Evolutionary conservation across 1,140 invertebrate species (phyloP), one percentile per base, ranked within the genome.

Genomic region (Augochlora pura): DNA sequence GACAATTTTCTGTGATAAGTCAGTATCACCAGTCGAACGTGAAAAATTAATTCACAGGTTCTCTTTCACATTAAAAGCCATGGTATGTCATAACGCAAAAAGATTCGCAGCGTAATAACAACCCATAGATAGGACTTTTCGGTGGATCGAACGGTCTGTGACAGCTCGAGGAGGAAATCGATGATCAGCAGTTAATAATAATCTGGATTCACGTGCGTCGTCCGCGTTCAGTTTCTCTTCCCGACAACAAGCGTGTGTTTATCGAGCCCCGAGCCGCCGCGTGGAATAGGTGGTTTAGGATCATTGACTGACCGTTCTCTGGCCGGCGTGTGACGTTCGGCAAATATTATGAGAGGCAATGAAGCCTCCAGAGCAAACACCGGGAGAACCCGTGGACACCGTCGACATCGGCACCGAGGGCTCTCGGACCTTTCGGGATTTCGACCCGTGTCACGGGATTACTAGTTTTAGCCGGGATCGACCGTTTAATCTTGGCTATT

Each of bases 311-410:
- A 87, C 82, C 86, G 86, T 85, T 86, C 52, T 73, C 69, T 63
- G 73, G 84, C 16, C 81, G 83, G 62, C 70, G 77, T 84, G 86
- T 91, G 90, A 91, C 89, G 90, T 90, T 91, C 87, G 73, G 80
- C 87, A 93, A 92, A 93, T 93, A 92, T 92, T 93, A 85, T 91
- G 89, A 91, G 89, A 93, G 90, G 88, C 92, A 93, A 93, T 91
- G 90, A 92, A 93, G 89, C 90, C 90, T 85, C 83, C 54, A 91
- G 82, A 90, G 88, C 87, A 91, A 93, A 92, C 85, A 90, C 54
- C 81, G 72, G 78, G 77, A n/a, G n/a, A 65, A 71, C 68, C 49
- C 59, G 14, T 68, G 78, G 76, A 77, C 74, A 78, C 75, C 83
- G 42, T 46, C 42, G 42, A 74, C 73, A 81, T 72, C 76, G 83